These are phyloP conservation scores for Perithous albicinctus DNA, from an alignment of 2,888 invertebrate genomes.

Conservation along the genomic window DNA sequence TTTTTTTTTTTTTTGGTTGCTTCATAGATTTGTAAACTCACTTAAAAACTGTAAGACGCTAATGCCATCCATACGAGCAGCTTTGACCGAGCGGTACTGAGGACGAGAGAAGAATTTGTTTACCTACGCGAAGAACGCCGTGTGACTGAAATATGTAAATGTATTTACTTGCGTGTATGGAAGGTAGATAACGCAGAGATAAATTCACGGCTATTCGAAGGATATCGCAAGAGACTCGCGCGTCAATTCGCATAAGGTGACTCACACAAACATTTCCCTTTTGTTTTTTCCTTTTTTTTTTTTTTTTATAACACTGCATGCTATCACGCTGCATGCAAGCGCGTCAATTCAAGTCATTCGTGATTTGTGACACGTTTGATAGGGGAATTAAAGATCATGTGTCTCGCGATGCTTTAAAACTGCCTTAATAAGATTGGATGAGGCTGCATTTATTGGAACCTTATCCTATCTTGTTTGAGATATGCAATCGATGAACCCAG, in stretches of 20 bases:
- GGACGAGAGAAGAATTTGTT: constrained; percentile 47
- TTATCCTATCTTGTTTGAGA: constrained; percentile 1
- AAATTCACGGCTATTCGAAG: constrained; percentile 33
- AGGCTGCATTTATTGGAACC: constrained; percentile 3
- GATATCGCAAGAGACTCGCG: constrained; percentile 24
- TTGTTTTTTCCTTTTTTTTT: not conserved
- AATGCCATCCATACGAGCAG: constrained; percentile 62
- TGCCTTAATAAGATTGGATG: no score
- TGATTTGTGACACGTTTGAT: not conserved
- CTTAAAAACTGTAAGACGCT: constrained; percentile 66
- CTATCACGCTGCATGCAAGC: not conserved
- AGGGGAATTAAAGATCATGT: no score
- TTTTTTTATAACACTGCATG: not conserved
- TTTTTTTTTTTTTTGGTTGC: no score
- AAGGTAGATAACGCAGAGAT: constrained; percentile 60
- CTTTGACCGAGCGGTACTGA: constrained; percentile 50
- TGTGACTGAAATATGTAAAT: constrained; percentile 64
- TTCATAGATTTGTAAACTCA: constrained; percentile 49
- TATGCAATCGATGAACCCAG: not conserved
- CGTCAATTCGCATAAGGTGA: constrained; percentile 27
- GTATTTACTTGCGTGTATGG: constrained; percentile 40
- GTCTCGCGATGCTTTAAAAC: no score
- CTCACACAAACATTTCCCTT: constrained; percentile 32
- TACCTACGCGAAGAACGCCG: constrained; percentile 57
- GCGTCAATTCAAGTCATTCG: not conserved